Evolutionary conservation across 1,140 invertebrate genomes (phyloP).

Genomic region (Lamellibrachia luymesi): DNA sequence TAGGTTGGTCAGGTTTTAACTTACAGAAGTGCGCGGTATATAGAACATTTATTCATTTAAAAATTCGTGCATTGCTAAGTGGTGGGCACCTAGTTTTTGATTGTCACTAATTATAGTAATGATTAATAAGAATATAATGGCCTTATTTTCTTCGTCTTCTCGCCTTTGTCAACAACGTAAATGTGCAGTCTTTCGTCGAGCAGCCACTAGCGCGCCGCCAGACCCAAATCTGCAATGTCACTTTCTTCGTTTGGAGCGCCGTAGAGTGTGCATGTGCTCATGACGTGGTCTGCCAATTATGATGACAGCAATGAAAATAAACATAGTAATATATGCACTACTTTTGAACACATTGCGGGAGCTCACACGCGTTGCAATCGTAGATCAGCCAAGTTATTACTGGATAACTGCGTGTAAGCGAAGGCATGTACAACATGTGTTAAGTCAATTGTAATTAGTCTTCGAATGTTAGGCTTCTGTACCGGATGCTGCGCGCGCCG

Average conservation of each 20-base stretch:
- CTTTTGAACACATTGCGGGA: too few relatives aligned
- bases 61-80: neutral
- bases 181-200: too few relatives aligned
- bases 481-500: constrained; percentile 59
- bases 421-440: neutral
- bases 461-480: constrained; percentile 66
- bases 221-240: too few relatives aligned
- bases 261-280: too few relatives aligned
- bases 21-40: neutral
- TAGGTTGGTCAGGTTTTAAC: neutral
- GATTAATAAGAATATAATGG: neutral
- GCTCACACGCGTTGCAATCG: too few relatives aligned
- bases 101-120: too few relatives aligned
- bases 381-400: neutral
- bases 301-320: too few relatives aligned
- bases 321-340: too few relatives aligned
- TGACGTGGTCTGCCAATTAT: too few relatives aligned
- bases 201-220: too few relatives aligned
- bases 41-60: neutral
- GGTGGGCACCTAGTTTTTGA: neutral
- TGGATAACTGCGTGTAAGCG: neutral
- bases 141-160: neutral
- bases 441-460: neutral
- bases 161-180: too few relatives aligned
- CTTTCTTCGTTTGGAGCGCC: too few relatives aligned